phyloP scores from a whole-genome alignment of 2,888 invertebrate genomes.

The Ethmia dodecea region DNA sequence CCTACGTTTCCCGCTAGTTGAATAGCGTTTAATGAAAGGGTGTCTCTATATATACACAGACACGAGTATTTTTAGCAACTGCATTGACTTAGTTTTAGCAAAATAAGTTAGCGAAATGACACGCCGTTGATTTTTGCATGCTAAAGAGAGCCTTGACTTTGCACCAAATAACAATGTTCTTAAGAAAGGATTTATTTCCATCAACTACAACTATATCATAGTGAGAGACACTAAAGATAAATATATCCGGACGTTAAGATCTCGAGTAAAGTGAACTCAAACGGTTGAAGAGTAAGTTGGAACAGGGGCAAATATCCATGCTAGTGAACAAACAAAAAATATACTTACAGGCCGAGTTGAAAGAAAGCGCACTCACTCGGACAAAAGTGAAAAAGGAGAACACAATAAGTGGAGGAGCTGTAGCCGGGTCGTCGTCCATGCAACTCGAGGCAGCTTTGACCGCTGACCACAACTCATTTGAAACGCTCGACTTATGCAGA shows the following conservation, averaged over 20 bases:
- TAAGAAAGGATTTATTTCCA: too few species aligned
- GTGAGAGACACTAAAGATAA: background rate
- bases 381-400: constrained; percentile 31
- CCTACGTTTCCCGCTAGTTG: constrained; percentile 34
- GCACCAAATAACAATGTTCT: too few species aligned
- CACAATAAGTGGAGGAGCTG: constrained; percentile 40
- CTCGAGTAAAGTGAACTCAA: background rate
- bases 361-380: constrained; percentile 37
- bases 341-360: constrained; percentile 36
- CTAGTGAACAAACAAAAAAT: constrained; percentile 55
- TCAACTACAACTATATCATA: too few species aligned
- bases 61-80: constrained; percentile 1
- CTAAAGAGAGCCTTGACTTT: too few species aligned
- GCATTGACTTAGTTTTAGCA: too few species aligned
- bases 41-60: constrained; percentile 16
- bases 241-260: background rate
- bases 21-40: constrained; percentile 53
- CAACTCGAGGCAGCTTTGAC: constrained; percentile 46
- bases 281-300: constrained; percentile 28
- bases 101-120: too few species aligned
- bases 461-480: constrained; percentile 44
- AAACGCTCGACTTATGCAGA: constrained; percentile 19
- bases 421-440: constrained; percentile 49
- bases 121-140: too few species aligned
- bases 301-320: constrained; percentile 52